Conservation (phyloP, 2,797 vertebrate species). For the Galaxias olidus region DNA sequence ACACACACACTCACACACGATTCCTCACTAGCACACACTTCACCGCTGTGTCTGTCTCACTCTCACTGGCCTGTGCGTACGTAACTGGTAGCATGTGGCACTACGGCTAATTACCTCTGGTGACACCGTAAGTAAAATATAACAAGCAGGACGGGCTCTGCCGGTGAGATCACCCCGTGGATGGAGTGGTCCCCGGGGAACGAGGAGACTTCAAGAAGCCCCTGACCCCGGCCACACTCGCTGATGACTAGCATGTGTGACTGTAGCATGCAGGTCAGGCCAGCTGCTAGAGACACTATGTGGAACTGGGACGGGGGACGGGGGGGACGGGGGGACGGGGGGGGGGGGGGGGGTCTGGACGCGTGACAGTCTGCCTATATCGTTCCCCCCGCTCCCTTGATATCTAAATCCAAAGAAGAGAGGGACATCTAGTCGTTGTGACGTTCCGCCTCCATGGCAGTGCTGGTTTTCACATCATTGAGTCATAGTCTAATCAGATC, state of each 20-base stretch:
- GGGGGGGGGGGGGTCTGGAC: neutral
- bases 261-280: constrained; percentile 65
- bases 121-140: constrained; percentile 80
- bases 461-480: constrained; percentile 39
- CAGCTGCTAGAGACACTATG: constrained; percentile 72
- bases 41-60: neutral
- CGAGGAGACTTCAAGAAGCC: constrained; percentile 79
- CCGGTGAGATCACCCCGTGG: constrained; percentile 75
- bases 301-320: constrained; percentile 40
- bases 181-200: constrained; percentile 77
- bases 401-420: constrained; percentile 51
- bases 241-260: constrained; percentile 83
- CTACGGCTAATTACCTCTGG: constrained; percentile 74
- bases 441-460: constrained; percentile 33
- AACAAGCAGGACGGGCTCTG: constrained; percentile 73
- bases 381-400: constrained; percentile 40
- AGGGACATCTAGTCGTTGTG: constrained; percentile 2
- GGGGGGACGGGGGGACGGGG: constrained; percentile 1
- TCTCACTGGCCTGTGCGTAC: constrained; percentile 53
- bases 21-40: too few relatives aligned
- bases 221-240: constrained; percentile 75
- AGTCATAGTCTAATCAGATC: constrained; percentile 1
- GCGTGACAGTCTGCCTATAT: constrained; percentile 30
- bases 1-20: too few relatives aligned
- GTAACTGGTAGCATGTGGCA: constrained; percentile 77